Evolutionary conservation across 2,113 vertebrate species (phyloP).

Genomic region (cattle (Bos taurus)): ARS-UCD2.0 NC_037342.1:80726001-80726500

Average conservation of each 20-base stretch:
- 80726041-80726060: neutral
- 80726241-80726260: neutral
- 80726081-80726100: conserved; percentile 14
- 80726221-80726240: neutral
- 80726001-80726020: neutral
- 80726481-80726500: neutral
- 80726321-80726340: neutral
- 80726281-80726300: too few species aligned
- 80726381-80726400: neutral
- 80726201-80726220: neutral
- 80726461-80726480: neutral
- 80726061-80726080: neutral
- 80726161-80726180: neutral
- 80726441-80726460: neutral
- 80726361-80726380: neutral
- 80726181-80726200: neutral
- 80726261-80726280: neutral
- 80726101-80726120: conserved; percentile 48
- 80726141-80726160: conserved; percentile 1
- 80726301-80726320: neutral
- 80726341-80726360: neutral
- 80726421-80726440: neutral
- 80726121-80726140: conserved; percentile 36
- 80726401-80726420: neutral
- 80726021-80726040: neutral